phyloP scores from a whole-genome alignment of 2,797 vertebrate species.

The Molossus alvarezi region DNA sequence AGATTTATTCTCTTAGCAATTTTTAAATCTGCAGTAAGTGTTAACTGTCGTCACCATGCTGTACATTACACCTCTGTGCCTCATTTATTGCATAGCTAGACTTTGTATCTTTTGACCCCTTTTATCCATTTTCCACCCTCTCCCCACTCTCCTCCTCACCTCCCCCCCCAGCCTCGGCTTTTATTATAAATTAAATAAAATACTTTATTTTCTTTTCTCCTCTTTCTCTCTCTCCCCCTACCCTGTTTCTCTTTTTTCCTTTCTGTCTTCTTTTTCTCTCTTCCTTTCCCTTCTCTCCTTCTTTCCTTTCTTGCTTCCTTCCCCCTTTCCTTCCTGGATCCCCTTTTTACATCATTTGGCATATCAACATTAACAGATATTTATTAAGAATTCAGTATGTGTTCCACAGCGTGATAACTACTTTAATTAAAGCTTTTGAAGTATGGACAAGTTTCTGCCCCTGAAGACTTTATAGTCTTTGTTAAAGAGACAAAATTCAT shows the following conservation, averaged over 20 bases:
- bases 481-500: constrained; percentile 54
- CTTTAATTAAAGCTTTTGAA: constrained; percentile 25
- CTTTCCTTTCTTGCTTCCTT: too few relatives aligned
- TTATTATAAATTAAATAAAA: constrained; percentile 2
- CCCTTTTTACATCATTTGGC: background rate
- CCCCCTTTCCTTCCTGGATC: too few relatives aligned
- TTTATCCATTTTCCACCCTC: background rate
- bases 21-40: background rate
- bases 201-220: background rate
- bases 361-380: background rate
- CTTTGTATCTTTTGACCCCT: background rate
- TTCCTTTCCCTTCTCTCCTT: background rate
- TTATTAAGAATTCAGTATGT: constrained; percentile 27
- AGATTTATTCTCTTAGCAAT: background rate
- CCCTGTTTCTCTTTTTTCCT: background rate
- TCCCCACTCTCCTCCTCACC: too few relatives aligned
- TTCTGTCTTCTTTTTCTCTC: background rate
- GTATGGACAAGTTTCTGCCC: background rate
- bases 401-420: background rate
- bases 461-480: constrained; percentile 21
- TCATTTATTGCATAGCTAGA: background rate
- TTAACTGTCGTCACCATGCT: background rate
- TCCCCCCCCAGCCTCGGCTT: background rate
- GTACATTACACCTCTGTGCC: too few relatives aligned
- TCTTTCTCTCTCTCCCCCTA: background rate